Base-by-base conservation (phyloP, 1,140 invertebrate species). In the Coelopa frigida region DNA sequence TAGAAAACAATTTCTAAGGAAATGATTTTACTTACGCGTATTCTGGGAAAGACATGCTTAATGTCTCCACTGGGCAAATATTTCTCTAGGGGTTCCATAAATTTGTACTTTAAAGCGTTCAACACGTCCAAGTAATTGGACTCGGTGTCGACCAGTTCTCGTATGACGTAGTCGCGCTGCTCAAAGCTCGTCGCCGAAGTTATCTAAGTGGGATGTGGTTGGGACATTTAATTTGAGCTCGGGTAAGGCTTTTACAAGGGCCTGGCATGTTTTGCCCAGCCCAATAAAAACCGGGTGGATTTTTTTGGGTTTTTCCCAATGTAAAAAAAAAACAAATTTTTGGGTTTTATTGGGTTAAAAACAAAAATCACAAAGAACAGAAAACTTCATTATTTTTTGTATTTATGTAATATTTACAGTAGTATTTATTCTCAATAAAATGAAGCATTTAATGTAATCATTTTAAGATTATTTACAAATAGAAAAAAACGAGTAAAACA, bases 81-180 rank as follows among this genome's bases (percentile, higher is more conserved):
- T 32, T 75, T 73, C 44, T 79, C 78, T n/a, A 97, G 71, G 12
- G 87, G 87, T 48, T 78, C 73, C 58, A 88, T 80, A 58, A 92
- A 94, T 66, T 87, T 81, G 46, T 79, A 79, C 43, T 87, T 82
- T 31, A 98, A 79, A 73, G 91, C 94, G 56, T 81, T 81, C 14
- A 99, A 74, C 27, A 95, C 94, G 55, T 95, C 89, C 15, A 96
- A 83, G 68, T 98, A 99, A 73, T 98, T 98, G 50, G 84, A 87
- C 72, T 99, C 95, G 0, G 95, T 98, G 70, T 97, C 93, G 11
- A 97, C 79, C 4, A 99, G 73, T 71, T 99, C 95, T 57, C 91
- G 84, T 50, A 98, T 87, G 39, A 95, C 94, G 67, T 94, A 94
- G 72, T 98, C 94, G 47, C 93, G 75, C 71, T 96, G 96, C 65